These are phyloP conservation scores for Caenorhabditis imperialis DNA, from an alignment of 2,888 invertebrate species.

Conservation along the genomic window DNA sequence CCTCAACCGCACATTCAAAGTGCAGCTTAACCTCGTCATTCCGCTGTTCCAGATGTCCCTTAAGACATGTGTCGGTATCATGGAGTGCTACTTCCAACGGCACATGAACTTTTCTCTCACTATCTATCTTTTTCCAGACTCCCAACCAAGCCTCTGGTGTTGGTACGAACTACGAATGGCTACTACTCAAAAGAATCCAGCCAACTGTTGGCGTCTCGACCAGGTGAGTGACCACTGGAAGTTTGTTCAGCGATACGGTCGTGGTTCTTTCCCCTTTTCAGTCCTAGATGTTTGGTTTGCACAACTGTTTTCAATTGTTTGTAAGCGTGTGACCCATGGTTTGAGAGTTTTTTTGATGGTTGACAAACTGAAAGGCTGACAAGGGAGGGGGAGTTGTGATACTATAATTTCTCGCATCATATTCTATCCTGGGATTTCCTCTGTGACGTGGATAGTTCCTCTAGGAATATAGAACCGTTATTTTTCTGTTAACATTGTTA, in stretches of 20 bases:
- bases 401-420: conserved; percentile 8
- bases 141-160: neutral
- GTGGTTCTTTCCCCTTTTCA: conserved; percentile 27
- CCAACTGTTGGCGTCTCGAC: conserved; percentile 40
- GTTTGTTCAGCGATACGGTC: conserved; percentile 42
- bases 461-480: no score
- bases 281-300: conserved; percentile 22
- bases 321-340: no score
- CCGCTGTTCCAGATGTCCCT: neutral
- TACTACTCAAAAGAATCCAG: conserved; percentile 25
- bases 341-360: no score
- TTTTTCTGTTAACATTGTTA: no score
- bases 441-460: no score
- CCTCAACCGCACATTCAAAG: neutral
- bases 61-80: conserved; percentile 8
- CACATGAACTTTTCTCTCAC: conserved; percentile 14
- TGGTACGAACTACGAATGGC: conserved; percentile 9
- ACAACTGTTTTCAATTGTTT: conserved; percentile 49
- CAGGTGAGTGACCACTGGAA: conserved; percentile 44
- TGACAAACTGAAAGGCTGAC: no score
- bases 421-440: conserved; percentile 2
- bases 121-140: conserved; percentile 1
- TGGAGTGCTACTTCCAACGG: conserved; percentile 26
- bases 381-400: neutral
- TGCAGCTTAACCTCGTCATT: neutral